Percentiles rank a stretch among this genome's conserved stretches.
These are phyloP conservation scores for Nebria brevicollis DNA, from an alignment of 2,888 invertebrate genomes.

Conservation along the genomic window DNA sequence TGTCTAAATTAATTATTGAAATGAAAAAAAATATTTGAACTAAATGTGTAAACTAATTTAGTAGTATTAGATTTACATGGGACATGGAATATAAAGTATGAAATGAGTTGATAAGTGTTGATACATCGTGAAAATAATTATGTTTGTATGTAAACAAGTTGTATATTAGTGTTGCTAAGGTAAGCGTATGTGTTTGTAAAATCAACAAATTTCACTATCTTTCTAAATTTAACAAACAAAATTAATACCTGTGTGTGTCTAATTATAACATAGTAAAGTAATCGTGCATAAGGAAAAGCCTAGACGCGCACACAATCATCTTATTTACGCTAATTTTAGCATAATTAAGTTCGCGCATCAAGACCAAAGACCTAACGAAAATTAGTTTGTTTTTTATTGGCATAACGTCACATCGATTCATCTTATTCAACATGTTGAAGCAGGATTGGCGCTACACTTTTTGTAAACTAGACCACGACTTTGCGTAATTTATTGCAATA, in stretches of 20 bases:
- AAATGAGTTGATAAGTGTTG: neutral
- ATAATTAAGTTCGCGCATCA: conserved; percentile 25
- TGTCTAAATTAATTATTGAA: too few relatives aligned
- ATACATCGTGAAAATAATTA: neutral
- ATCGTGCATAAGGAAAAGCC: neutral
- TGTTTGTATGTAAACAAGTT: neutral
- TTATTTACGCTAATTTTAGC: conserved; percentile 35
- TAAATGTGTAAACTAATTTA: too few relatives aligned
- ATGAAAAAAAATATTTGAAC: too few relatives aligned
- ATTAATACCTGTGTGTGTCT: neutral
- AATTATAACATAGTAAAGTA: neutral
- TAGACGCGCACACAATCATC: conserved; percentile 14
- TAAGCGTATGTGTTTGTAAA: neutral
- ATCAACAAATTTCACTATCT: neutral
- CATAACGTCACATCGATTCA: neutral
- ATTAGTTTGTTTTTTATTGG: neutral
- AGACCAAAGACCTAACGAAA: neutral
- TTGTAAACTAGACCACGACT: neutral
- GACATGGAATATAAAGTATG: too few relatives aligned
- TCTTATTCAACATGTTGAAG: neutral
- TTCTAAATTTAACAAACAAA: neutral
- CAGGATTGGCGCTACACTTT: neutral
- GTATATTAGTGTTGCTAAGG: neutral
- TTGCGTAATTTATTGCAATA: neutral
- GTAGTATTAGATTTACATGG: too few relatives aligned